These are phyloP conservation scores for Zenarchopterus dispar DNA, from an alignment of 2,797 vertebrate genomes.

Conservation along the genomic window DNA sequence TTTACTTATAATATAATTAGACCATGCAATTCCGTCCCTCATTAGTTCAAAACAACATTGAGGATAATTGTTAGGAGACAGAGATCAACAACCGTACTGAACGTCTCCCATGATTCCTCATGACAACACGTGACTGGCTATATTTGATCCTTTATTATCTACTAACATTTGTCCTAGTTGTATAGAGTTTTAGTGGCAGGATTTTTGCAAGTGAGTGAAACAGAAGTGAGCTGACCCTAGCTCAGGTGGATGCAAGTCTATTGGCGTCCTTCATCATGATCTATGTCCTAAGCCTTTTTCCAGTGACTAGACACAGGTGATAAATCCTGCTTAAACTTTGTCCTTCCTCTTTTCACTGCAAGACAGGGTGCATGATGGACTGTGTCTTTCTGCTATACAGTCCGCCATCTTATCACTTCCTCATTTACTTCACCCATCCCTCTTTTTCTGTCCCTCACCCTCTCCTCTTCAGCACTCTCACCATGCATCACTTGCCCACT, in stretches of 20 bases:
- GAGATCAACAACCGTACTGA: no score
- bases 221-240: constrained; percentile 53
- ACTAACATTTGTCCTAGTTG: no score
- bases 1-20: no score
- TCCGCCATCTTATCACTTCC: constrained; percentile 46
- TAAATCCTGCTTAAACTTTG: constrained; percentile 80
- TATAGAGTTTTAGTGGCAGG: neutral
- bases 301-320: constrained; percentile 67
- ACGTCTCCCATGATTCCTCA: no score
- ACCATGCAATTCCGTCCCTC: no score
- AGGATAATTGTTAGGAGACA: no score
- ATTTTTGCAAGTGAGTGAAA: constrained; percentile 18
- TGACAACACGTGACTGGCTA: no score
- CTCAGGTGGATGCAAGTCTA: constrained; percentile 59
- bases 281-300: constrained; percentile 68
- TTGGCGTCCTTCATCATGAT: constrained; percentile 77
- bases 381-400: constrained; percentile 57
- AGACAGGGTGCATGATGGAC: constrained; percentile 73
- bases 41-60: no score
- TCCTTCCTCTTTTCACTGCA: constrained; percentile 74
- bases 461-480: constrained; percentile 26
- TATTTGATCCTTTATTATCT: no score
- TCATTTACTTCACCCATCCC: constrained; percentile 56
- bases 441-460: constrained; percentile 35
- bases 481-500: constrained; percentile 42